Percentiles rank a stretch among this genome's conserved stretches.
Conservation (phyloP, 2,797 vertebrate species). For the Melanitta fusca region DNA sequence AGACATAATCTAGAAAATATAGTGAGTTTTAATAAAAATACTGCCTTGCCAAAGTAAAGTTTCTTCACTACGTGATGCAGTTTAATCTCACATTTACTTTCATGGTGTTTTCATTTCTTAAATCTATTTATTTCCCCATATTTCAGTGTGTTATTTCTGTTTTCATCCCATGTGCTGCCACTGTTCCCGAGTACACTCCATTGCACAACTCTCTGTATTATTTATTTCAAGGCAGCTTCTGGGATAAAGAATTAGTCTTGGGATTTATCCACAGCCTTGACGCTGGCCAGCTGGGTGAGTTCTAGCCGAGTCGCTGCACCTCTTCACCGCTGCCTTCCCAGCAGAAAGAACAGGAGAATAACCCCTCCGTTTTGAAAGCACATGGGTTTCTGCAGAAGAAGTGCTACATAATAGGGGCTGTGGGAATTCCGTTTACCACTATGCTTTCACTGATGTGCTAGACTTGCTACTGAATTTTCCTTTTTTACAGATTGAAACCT, state of each 20-base stretch:
- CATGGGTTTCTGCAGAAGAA: not conserved
- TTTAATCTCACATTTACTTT: not conserved
- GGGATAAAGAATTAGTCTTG: constrained; percentile 51
- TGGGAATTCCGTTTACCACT: not conserved
- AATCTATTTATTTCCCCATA: not conserved
- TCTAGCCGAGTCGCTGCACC: not conserved
- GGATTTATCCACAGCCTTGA: constrained; percentile 46
- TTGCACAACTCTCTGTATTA: constrained; percentile 47
- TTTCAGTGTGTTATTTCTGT: not conserved
- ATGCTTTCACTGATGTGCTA: not conserved
- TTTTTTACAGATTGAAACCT: not conserved
- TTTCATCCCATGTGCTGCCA: constrained; percentile 1
- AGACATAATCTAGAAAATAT: not conserved
- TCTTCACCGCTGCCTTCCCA: constrained; percentile 3
- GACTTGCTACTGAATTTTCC: not conserved
- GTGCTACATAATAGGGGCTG: not conserved
- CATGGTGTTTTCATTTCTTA: constrained; percentile 5
- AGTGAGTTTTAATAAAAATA: not conserved
- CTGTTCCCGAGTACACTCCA: not conserved
- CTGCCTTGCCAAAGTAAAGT: not conserved
- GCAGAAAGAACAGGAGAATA: not conserved
- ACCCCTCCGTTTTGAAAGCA: not conserved
- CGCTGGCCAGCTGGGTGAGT: constrained; percentile 15
- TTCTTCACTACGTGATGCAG: not conserved
- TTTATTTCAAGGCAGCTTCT: constrained; percentile 40